Conservation (phyloP, 2,113 vertebrate genomes). For the Cariama cristata region DNA sequence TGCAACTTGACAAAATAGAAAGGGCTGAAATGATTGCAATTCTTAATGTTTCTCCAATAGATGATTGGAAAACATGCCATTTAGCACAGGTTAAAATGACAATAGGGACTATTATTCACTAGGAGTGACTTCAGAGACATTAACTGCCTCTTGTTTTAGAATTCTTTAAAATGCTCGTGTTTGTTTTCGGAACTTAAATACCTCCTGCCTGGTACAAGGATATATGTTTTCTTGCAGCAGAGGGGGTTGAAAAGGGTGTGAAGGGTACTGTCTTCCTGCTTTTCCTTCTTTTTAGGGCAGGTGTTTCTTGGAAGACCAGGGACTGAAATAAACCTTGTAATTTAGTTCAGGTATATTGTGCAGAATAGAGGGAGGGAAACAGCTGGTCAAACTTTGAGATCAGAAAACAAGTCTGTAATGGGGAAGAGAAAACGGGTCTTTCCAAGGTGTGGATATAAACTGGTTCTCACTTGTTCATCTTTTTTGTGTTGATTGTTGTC, state of each 20-base stretch:
- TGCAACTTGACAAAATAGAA: conserved; percentile 9
- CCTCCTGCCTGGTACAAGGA: not conserved
- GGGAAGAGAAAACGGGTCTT: not conserved
- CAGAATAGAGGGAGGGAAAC: not conserved
- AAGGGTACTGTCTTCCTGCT: not conserved
- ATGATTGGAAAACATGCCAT: not conserved
- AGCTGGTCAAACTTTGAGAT: not conserved
- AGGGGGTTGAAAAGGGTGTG: not conserved
- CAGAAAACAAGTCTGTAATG: not conserved
- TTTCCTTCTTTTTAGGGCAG: not conserved
- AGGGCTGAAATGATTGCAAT: conserved; percentile 8
- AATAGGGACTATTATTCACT: not conserved
- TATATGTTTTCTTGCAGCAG: not conserved
- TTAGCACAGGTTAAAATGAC: conserved; percentile 21
- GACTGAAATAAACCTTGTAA: not conserved
- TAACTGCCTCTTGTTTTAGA: not conserved
- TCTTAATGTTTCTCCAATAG: conserved; percentile 14
- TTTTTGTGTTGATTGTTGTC: not conserved
- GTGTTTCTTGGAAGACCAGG: not conserved
- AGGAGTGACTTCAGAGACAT: not conserved
- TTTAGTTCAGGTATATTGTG: not conserved
- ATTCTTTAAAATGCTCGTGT: not conserved
- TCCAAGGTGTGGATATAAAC: not conserved
- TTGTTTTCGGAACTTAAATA: not conserved
- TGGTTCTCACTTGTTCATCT: not conserved